phyloP scores from a whole-genome alignment of 2,888 invertebrate species.

The Acholoe squamosa region DNA sequence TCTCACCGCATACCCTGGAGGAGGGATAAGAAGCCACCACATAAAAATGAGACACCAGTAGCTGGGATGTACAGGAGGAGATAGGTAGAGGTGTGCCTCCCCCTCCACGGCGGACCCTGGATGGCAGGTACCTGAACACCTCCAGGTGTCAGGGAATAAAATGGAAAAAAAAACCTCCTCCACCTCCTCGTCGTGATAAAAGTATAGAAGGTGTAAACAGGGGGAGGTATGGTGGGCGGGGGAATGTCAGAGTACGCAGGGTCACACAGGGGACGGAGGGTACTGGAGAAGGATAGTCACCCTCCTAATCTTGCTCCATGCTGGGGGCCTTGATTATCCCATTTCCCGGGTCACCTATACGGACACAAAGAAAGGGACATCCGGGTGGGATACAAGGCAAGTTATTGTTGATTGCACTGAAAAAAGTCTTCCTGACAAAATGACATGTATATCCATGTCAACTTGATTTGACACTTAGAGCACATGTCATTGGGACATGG shows the following conservation, averaged over 20 bases:
- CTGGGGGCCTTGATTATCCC: too few species aligned
- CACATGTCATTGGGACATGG: too few species aligned
- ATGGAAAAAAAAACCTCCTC: not conserved
- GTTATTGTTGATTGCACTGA: too few species aligned
- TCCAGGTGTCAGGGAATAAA: slow-evolving; percentile 20
- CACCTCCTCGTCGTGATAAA: not conserved
- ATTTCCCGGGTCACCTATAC: too few species aligned
- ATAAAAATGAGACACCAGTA: not conserved
- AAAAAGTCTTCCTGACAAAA: too few species aligned
- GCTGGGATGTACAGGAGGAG: slow-evolving; percentile 26
- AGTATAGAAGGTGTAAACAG: slow-evolving; percentile 38
- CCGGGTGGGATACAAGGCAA: too few species aligned
- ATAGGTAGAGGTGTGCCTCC: not conserved
- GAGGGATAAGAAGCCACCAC: not conserved
- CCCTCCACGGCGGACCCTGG: slow-evolving; percentile 49
- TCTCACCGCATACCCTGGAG: slow-evolving; percentile 34
- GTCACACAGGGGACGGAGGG: not conserved
- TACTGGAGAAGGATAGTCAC: too few species aligned
- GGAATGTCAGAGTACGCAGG: not conserved
- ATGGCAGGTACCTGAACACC: slow-evolving; percentile 15
- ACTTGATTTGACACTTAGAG: too few species aligned
- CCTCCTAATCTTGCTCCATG: too few species aligned
- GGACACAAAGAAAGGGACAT: too few species aligned
- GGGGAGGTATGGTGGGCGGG: not conserved
- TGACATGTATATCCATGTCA: too few species aligned